Evolutionary conservation across 2,797 vertebrate genomes (phyloP), one percentile per base, ranked within the genome.

Genomic region (Lutjanus argentimaculatus): DNA sequence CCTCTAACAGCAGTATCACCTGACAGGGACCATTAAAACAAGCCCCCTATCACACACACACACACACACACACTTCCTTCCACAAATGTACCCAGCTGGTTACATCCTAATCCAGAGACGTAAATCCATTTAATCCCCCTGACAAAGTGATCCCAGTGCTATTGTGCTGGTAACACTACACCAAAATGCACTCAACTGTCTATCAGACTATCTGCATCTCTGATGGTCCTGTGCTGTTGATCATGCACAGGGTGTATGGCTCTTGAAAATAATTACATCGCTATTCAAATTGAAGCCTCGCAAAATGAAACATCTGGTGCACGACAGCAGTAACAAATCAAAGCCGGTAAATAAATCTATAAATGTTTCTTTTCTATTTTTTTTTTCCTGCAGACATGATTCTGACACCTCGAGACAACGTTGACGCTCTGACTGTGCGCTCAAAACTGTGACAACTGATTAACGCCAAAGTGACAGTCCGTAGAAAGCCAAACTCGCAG

Each of bases 71-170:
- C 65, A 66, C 70, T 88, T 87, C 66, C 81, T 85, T 85, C 82
- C 85, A 89, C 90, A 93, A 94, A 94, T 90, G 89, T 94, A 90
- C 85, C 93, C 93, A 94, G 92, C 94, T 95, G 94, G 94, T 94
- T 94, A 88, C 83, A 88, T 90, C 83, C 90, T 95, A 95, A 95
- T 95, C 94, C 93, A 91, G 74, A 91, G 85, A 88, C 85, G 64
- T 90, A 93, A 95, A 95, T 93, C 93, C 92, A 92, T 88, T 92
- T 94, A 95, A 95, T 94, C 92, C 94, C 90, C 87, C 82, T 92
- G 92, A 94, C 91, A 93, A 94, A 94, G 91, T 90, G 90, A 93
- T 93, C 90, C 89, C 89, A 86, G 83, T 75, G 86, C 90, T 83
- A 93, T 95, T 94, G 93, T 95, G 89, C 77, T 85, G 72, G 86